phyloP scores from a whole-genome alignment of 1,140 invertebrate genomes.

The Ridgeia piscesae region DNA sequence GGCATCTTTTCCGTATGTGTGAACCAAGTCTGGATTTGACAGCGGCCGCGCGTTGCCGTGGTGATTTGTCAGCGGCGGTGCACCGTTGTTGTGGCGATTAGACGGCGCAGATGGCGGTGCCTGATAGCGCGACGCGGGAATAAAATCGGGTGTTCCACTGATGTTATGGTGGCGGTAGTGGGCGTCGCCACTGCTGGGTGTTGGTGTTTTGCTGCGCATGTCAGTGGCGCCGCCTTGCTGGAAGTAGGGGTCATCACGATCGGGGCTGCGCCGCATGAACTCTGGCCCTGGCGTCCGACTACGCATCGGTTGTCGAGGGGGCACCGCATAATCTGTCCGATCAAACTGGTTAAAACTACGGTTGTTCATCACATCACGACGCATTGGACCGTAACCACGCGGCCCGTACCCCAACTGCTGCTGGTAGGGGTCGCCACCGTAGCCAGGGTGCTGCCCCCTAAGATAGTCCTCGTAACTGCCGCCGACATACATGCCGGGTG shows the following conservation, averaged over 20 bases:
- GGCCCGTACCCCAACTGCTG: not conserved
- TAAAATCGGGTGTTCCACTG: conserved; percentile 30
- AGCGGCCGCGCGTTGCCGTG: not conserved
- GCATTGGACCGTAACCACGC: not conserved
- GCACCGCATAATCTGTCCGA: conserved; percentile 8
- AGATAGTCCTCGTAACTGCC: not conserved
- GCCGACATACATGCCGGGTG: not conserved
- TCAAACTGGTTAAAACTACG: conserved; percentile 18
- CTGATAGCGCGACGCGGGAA: conserved; percentile 28
- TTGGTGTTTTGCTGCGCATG: conserved; percentile 52
- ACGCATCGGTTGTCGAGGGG: conserved; percentile 30
- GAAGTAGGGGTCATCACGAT: conserved; percentile 32
- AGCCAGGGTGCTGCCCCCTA: not conserved
- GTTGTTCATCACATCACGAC: not conserved
- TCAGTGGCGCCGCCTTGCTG: conserved; percentile 36
- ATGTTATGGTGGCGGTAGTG: conserved; percentile 20
- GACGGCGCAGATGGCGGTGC: conserved; percentile 9
- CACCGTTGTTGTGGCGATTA: not conserved
- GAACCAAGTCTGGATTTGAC: conserved; percentile 6
- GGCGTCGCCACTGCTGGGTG: conserved; percentile 38
- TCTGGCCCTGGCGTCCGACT: conserved; percentile 57
- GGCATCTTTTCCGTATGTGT: not conserved
- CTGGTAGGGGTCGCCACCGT: conserved; percentile 7
- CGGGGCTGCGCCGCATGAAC: conserved; percentile 41
- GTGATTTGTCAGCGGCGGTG: not conserved